Base-by-base conservation (phyloP, 1,140 invertebrate genomes). In the Temnothorax nylanderi region DNA sequence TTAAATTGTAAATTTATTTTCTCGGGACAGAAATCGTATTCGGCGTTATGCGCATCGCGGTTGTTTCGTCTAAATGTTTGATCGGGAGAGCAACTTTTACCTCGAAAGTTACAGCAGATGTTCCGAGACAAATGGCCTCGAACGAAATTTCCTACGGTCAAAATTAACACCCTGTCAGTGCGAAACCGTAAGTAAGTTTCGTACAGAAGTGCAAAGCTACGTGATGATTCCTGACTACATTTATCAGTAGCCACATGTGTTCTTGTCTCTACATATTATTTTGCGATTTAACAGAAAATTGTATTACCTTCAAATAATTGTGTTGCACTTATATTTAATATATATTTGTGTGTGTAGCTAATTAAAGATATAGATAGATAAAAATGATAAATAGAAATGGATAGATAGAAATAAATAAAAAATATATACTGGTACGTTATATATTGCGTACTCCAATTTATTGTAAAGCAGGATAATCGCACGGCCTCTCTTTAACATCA, bases 121-220 rank as follows among this genome's bases (percentile, higher is more conserved):
- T 90, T 90, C 21, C 89, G 62, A 88, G 81, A 90, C 89, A 90
- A 90, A 88, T 90, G 89, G 56, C 81, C 18, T 6, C 62, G 80
- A 51, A 90, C 75, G 76, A 51, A 90, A 90, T 77, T 90, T 90
- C 75, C 76, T 71, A 54, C 54, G 81, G 89, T 65, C 78, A 89
- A 90, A 90, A 90, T 90, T 90, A 90, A 90, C 85, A 84, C 49
- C 26, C 67, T 41, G 41, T 74, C 67, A 62, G 54, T 34, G 37
- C 8, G 54, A 49, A 84, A 47, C 54, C 2, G 16, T 37, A 58
- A 74, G n/a, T 72, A 49, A 54, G 54, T 82, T 82, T 58, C 21
- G 18, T 47, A 47, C 13, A 11, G 54, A 34, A 69, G 77, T 51
- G 62, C n/a, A 62, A 80, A 34, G 51, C 3, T 80, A 26, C 75